Conservation (phyloP, 2,113 vertebrate species). For the Phyllostomus discolor region DNA sequence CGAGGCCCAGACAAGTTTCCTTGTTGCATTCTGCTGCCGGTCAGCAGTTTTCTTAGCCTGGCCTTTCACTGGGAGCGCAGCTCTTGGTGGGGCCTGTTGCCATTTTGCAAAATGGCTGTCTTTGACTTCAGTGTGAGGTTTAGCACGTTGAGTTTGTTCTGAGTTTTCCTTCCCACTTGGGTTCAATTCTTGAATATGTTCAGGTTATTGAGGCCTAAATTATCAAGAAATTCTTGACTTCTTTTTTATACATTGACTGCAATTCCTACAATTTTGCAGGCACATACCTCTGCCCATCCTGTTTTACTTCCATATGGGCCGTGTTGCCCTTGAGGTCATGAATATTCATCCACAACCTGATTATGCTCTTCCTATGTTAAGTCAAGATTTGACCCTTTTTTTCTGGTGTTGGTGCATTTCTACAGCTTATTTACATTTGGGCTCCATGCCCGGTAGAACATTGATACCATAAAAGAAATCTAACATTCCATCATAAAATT, state of each 20-base stretch:
- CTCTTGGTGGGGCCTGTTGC: not conserved
- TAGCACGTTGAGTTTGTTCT: not conserved
- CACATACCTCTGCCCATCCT: not conserved
- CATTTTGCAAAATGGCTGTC: not conserved
- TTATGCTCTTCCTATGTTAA: not conserved
- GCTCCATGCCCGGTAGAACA: not conserved
- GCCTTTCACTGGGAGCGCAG: not conserved
- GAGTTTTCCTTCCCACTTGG: not conserved
- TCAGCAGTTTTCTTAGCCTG: not conserved
- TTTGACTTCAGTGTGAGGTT: not conserved
- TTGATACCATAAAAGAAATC: not conserved
- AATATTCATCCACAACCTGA: not conserved
- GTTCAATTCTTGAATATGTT: not conserved
- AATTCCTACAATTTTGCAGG: not conserved
- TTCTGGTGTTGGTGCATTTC: not conserved
- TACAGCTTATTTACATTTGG: not conserved
- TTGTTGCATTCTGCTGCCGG: fast-evolving
- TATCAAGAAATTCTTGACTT: not conserved
- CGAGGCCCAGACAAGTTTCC: not conserved
- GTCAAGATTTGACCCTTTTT: not conserved
- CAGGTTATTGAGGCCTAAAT: not conserved
- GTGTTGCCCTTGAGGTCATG: not conserved
- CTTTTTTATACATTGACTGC: not conserved
- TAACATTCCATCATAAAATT: not conserved
- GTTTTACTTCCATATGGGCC: not conserved